Base-by-base conservation (phyloP, 2,888 invertebrate genomes). In the Coelinius sp. region DNA sequence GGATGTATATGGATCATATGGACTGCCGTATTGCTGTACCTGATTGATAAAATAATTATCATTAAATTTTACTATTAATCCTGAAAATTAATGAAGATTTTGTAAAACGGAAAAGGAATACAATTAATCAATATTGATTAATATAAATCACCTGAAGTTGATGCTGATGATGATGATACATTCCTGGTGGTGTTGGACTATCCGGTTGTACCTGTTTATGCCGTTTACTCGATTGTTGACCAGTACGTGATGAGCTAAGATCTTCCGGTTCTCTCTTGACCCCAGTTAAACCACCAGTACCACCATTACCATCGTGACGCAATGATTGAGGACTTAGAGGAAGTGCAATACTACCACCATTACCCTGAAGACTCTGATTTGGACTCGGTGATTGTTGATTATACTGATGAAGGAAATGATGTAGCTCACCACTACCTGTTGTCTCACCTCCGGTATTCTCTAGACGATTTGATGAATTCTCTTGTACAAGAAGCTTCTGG, bases 201-300 rank as follows among this genome's bases (percentile, higher is more conserved):
- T 87, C 86, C 70, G 86, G 85, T 63, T 86, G 86, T 14, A 80
- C 77, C 75, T 83, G 84, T 76, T 85, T 85, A 75, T 83, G 81
- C 75, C 83, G 82, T 80, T 85, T 82, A 83, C 81, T 82, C 74
- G 86, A 76, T 78, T 83, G 81, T 79, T 87, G 84, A 65, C 80
- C 85, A 22, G 82, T 83, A 46, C 87, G 81, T 52, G 87, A 86
- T 49, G 87, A 87, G 90, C 94, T 94, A 81, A 94, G 90, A 88
- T 94, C 94, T 90, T 94, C 94, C 83, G 94, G 94, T 89, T 94
- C 94, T 87, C 94, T 91, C 89, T 94, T 94, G 88, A 94, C 93
- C 69, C 87, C 87, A 70, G 83, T 79, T 74, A 86, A 83, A 27
- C 73, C 75, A 17, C 67, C 71, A 14, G 80, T 80, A 70, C 78